Evolutionary conservation across 2,888 invertebrate species (phyloP), one percentile per base, ranked within the genome.

Genomic region (Nysson spinosus): DNA sequence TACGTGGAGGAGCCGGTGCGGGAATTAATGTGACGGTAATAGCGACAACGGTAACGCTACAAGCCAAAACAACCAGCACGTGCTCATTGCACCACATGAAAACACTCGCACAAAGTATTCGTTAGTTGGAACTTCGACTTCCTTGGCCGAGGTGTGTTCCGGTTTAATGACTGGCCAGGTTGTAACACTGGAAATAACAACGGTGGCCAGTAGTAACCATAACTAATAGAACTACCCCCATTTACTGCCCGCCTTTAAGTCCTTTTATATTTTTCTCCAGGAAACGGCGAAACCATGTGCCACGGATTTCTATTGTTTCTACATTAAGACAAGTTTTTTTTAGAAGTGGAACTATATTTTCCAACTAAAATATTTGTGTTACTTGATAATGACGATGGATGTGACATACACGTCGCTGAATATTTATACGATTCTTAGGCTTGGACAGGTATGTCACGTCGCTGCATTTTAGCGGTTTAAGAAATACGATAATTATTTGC

Each of bases 131-230:
- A 54, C 19, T 49, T 66, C 40, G 46, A 51, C 35, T 56, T 70
- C 32, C 56, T 52, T 39, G n/a, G 42, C 46, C 16, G 17, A 40
- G 47, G 26, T 39, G 46, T 50, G 40, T 44, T 39, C 12, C 24
- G 12, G 37, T 43, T 58, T 55, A 72, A 67, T 63, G 46, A 49
- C 49, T 54, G 37, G 35, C 40, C 40, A 30, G 35, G 49, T 62
- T 58, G 37, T 62, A 52, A 51, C 43, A 17, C n/a, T 22, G 51
- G 39, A 35, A 66, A 43, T 42, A 30, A 49, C 49, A 40, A 50
- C 30, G 44, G 30, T 19, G 22, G 34, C 37, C 4, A 37, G 40
- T 32, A 58, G 58, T 55, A 65, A 65, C 39, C 51, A 24, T 70
- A 58, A 69, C 44, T 37, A 51, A 56, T 69, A 54, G 22, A 11